Evolutionary conservation across 1,140 invertebrate species (phyloP), one percentile per base, ranked within the genome.

Genomic region (Babylonia areolata): DNA sequence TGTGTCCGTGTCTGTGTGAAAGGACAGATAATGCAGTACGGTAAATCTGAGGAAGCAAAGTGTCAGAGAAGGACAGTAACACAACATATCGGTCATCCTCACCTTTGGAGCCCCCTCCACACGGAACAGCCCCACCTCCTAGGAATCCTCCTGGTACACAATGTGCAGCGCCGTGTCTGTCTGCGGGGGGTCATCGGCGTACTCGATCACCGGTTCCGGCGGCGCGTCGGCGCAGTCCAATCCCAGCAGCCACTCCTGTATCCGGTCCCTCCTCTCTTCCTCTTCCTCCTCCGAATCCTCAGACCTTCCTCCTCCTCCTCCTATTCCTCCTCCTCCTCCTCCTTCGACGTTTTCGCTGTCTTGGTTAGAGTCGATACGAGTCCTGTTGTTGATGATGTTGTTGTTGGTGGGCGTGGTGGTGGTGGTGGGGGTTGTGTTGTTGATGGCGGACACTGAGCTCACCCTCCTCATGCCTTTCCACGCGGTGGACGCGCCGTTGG

Each of bases 81-180:
- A 12, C 46, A 51, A 51, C 46, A 51, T 17, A 51, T 51, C 5
- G 15, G 3, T 64, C 12, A 17, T 64, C 12, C 28, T 64, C 28
- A 64, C 58, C 58, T 64, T 64, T 64, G 15, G 5, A 23, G 17
- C 15, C 28, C 28, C 15, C 17, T 12, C 37, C 37, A 40, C 77
- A 79, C 77, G 31, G 15, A n/a, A 15, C 77, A 11, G 2, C 39
- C 39, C 23, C 39, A 39, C 9, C 31, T 11, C 39, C 28, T n/a
- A 37, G 23, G 23, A 79, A 15, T 42, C 37, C 15, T 86, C 87
- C 6, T 85, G 39, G 58, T 88, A 87, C 69, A 89, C 88, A n/a
- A 89, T 40, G 82, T 89, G 88, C 33, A 89, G 28, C 9, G 88
- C 88, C 3, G 88, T 89, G 69, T 89, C 88, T 0, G 86, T 89